Percentiles rank a stretch among this genome's conserved stretches.
Conservation (phyloP, 2,113 vertebrate genomes). For the Donacobius atricapilla region DNA sequence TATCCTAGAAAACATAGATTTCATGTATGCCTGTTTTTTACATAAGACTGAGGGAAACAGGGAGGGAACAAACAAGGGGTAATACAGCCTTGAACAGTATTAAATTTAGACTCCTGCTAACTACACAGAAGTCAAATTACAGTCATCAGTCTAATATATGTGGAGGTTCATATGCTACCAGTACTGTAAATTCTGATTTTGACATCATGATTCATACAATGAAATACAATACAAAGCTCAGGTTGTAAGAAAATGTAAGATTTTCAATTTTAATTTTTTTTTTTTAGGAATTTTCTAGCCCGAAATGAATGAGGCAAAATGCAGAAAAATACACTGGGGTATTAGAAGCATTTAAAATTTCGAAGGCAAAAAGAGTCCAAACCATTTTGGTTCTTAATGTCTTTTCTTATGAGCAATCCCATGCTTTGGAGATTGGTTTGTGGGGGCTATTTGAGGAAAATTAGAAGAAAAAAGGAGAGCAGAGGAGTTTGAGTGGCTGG, state of each 20-base stretch:
- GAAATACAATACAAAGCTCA: background rate
- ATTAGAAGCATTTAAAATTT: background rate
- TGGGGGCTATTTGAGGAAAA: background rate
- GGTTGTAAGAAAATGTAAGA: background rate
- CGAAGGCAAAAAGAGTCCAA: background rate
- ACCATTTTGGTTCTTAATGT: background rate
- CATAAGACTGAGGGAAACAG: background rate
- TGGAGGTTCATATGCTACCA: background rate
- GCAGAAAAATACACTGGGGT: background rate
- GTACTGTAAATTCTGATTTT: background rate
- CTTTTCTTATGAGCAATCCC: background rate
- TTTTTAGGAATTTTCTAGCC: background rate
- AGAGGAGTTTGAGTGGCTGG: background rate
- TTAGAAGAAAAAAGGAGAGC: background rate
- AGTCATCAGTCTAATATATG: background rate
- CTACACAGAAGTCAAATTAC: background rate
- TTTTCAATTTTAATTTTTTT: background rate
- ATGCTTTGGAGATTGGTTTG: background rate
- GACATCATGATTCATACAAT: background rate
- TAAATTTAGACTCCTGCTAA: background rate
- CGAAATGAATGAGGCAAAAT: background rate
- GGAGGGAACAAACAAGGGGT: background rate
- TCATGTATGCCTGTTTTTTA: background rate
- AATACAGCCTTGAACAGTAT: background rate
- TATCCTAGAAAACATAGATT: background rate